These are phyloP conservation scores for Myotis davidii DNA, from an alignment of 2,113 vertebrate genomes.

Conservation along the genomic window DNA sequence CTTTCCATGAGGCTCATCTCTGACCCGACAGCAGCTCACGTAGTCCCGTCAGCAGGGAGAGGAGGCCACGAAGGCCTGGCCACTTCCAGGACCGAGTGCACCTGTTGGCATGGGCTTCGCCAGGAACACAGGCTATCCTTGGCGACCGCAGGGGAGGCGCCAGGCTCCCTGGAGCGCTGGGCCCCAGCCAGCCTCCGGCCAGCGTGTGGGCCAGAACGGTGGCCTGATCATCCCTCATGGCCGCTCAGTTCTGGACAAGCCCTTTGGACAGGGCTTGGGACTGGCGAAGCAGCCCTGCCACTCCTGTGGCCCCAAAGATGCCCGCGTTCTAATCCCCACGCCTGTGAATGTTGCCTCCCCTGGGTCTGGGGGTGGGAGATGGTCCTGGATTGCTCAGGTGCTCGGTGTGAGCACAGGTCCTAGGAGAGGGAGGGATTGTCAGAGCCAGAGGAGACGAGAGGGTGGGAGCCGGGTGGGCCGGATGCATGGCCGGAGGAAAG, in stretches of 20 bases:
- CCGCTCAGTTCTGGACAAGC: background rate
- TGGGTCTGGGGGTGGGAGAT: background rate
- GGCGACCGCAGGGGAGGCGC: background rate
- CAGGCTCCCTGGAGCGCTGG: conserved; percentile 70
- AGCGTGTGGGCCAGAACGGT: background rate
- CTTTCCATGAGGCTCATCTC: background rate
- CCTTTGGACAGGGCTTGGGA: background rate
- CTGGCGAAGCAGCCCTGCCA: background rate
- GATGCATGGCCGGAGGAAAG: background rate
- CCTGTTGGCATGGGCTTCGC: background rate
- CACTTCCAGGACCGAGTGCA: conserved; percentile 6
- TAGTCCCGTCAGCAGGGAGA: background rate
- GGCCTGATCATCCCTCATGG: background rate
- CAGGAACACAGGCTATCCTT: conserved; percentile 72
- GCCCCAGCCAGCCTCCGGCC: background rate
- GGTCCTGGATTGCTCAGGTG: background rate
- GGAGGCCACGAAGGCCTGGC: background rate
- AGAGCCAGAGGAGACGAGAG: background rate
- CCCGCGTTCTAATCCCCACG: background rate
- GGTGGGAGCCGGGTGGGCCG: background rate
- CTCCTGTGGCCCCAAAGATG: background rate
- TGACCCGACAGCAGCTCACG: background rate
- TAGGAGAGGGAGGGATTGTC: background rate
- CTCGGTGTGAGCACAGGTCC: background rate
- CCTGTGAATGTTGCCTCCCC: background rate